Percentiles rank a stretch among this genome's conserved stretches.
These are phyloP conservation scores for Ibycter americanus DNA, from an alignment of 2,797 vertebrate genomes.

Conservation along the genomic window DNA sequence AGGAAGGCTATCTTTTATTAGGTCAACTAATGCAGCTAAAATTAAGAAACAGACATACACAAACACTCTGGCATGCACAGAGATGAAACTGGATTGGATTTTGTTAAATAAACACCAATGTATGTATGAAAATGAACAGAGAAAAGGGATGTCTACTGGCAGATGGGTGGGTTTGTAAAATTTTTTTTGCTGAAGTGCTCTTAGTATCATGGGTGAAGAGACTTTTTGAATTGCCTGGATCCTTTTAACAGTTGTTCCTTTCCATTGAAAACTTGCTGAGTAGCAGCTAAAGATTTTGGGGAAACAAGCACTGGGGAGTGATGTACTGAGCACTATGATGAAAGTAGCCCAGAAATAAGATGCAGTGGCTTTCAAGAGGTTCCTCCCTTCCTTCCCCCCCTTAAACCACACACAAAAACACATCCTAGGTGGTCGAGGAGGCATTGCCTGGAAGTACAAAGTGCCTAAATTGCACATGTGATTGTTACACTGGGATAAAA, in stretches of 20 bases:
- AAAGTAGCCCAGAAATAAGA: not conserved
- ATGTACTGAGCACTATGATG: not conserved
- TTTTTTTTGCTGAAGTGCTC: not conserved
- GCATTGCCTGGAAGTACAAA: constrained; percentile 26
- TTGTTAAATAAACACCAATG: not conserved
- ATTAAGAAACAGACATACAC: not conserved
- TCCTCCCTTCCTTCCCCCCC: not conserved
- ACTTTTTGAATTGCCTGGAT: not conserved
- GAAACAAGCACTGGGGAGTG: not conserved
- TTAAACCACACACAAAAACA: constrained; percentile 31
- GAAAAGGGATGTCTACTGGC: not conserved
- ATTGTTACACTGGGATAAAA: constrained; percentile 51
- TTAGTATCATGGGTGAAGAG: not conserved
- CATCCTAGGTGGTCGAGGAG: constrained; percentile 55
- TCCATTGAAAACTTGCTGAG: not conserved
- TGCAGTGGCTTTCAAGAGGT: not conserved
- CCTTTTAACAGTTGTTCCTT: not conserved
- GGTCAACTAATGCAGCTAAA: not conserved
- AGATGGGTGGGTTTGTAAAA: not conserved
- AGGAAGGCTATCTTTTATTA: not conserved
- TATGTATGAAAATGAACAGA: not conserved
- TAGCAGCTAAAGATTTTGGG: not conserved
- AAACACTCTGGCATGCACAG: not conserved
- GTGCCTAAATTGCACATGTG: constrained; percentile 38
- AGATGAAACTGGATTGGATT: not conserved